These are phyloP conservation scores for Synodontis membranacea DNA, from an alignment of 2,113 vertebrate genomes.

Conservation along the genomic window DNA sequence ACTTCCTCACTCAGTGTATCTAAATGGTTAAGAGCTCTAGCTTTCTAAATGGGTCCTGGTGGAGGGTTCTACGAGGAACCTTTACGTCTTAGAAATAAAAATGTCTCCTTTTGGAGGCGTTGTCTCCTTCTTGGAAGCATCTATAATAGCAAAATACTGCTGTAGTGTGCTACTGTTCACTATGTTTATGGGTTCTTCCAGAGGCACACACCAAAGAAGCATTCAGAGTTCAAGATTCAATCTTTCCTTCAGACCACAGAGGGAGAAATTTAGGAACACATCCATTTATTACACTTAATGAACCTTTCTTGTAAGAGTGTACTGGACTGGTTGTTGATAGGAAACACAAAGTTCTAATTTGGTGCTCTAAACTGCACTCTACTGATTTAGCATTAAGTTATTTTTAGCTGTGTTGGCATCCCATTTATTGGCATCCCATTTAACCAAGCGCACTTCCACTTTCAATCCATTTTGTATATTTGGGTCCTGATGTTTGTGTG, in stretches of 20 bases:
- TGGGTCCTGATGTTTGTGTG: conserved; percentile 12
- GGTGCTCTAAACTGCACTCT: neutral
- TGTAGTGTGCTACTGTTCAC: neutral
- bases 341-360: neutral
- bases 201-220: neutral
- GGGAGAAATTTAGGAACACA: neutral
- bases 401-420: neutral
- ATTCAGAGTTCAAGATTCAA: neutral
- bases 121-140: neutral
- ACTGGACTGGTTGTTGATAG: neutral
- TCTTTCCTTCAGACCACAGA: neutral
- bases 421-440: conserved; percentile 9
- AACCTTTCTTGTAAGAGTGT: neutral
- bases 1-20: neutral
- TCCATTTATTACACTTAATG: neutral
- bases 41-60: neutral
- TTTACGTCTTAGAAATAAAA: neutral
- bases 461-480: conserved; percentile 3
- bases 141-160: neutral
- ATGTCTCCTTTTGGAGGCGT: neutral
- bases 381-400: neutral
- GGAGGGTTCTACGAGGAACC: neutral
- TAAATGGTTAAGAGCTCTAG: neutral
- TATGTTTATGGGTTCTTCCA: neutral
- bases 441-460: conserved; percentile 5